Conservation (phyloP, 2,888 invertebrate species). For the Drosophila neutralis region DNA sequence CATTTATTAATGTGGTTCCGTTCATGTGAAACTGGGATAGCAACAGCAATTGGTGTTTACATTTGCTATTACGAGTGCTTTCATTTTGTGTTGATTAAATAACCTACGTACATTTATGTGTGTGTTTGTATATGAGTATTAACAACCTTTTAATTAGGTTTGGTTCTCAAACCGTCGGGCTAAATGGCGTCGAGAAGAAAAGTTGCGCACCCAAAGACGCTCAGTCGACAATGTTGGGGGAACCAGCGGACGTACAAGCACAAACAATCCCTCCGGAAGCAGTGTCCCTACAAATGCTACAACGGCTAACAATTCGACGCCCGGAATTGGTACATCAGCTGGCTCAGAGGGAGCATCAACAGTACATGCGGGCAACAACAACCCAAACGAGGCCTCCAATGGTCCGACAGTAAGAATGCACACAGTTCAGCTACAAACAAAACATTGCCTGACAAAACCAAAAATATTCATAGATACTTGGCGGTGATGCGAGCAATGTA, state of each 20-base stretch:
- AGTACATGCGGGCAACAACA: conserved; percentile 56
- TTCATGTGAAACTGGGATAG: conserved; percentile 22
- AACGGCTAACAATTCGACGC: conserved; percentile 60
- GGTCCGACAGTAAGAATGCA: conserved; percentile 61
- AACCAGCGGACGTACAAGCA: conserved; percentile 62
- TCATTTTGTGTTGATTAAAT: neutral
- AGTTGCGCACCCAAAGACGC: conserved; percentile 95
- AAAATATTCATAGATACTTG: conserved; percentile 51
- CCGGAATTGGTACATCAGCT: conserved; percentile 40
- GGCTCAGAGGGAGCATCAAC: conserved; percentile 54
- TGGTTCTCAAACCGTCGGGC: conserved; percentile 99
- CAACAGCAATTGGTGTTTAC: conserved; percentile 28
- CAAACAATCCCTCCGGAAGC: conserved; percentile 54
- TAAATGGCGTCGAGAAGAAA: conserved; percentile 99
- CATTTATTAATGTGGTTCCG: conserved; percentile 44
- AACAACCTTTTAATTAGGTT: conserved; percentile 88
- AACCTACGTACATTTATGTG: neutral
- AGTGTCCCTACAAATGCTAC: conserved; percentile 47
- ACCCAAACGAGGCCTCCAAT: conserved; percentile 56
- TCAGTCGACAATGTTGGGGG: conserved; percentile 76
- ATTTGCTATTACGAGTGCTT: conserved; percentile 9
- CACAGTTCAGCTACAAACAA: neutral
- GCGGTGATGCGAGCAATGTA: conserved; percentile 84
- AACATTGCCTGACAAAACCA: neutral
- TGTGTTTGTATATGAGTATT: neutral